Conservation (phyloP, 2,797 vertebrate species). For the Chaenodraco wilsoni region DNA sequence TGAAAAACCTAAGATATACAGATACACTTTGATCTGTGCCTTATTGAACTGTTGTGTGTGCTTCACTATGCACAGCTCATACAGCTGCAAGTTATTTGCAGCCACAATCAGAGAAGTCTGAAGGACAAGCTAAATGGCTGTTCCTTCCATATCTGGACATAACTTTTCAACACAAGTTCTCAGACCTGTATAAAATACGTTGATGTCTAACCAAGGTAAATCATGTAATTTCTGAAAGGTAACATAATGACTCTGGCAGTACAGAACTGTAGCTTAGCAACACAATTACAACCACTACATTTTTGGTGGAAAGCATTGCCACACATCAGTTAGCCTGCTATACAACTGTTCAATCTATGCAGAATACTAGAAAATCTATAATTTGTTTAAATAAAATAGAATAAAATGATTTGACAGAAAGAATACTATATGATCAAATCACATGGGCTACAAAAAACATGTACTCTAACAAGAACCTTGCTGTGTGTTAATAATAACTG, state of each 20-base stretch:
- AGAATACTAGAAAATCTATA: background rate
- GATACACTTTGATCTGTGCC: conserved; percentile 17
- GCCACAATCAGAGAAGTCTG: conserved; percentile 26
- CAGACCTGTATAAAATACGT: conserved; percentile 32
- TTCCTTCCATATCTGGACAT: conserved; percentile 4
- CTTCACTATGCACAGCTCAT: background rate
- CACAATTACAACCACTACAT: conserved; percentile 42
- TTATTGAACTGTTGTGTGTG: conserved; percentile 2
- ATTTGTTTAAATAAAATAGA: background rate
- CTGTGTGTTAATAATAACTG: background rate
- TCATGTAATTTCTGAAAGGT: conserved; percentile 29
- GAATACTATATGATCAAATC: too few relatives aligned
- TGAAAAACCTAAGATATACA: conserved; percentile 12
- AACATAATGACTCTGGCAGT: conserved; percentile 29
- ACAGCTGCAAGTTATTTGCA: conserved; percentile 3
- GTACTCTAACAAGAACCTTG: background rate
- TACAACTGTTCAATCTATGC: conserved; percentile 5
- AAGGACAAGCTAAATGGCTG: background rate
- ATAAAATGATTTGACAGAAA: background rate
- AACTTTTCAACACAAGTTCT: conserved; percentile 29
- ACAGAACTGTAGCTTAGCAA: conserved; percentile 54
- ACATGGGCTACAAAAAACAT: background rate
- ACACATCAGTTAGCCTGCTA: conserved; percentile 39
- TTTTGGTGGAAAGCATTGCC: conserved; percentile 19
- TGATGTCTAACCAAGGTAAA: conserved; percentile 36